These are phyloP conservation scores for Oxystoma pomonae DNA, from an alignment of 2,888 invertebrate species.

Conservation along the genomic window DNA sequence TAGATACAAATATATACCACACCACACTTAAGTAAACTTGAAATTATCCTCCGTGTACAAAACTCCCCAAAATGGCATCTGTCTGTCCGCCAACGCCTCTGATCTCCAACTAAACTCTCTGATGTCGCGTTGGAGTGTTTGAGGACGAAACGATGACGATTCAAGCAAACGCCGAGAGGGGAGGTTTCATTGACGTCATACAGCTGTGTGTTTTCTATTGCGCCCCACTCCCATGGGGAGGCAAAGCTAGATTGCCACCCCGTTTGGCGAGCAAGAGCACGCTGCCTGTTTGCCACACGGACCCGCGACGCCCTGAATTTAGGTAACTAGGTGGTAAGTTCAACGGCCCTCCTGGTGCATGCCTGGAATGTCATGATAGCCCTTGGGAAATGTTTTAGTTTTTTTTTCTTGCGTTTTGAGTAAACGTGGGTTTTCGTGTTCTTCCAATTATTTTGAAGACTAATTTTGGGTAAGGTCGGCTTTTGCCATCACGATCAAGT, in stretches of 20 bases:
- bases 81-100: conserved; percentile 8
- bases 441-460: too few species aligned
- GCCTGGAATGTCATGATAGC: background rate
- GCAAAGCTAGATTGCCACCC: background rate
- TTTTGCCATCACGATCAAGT: too few species aligned
- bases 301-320: conserved; percentile 30
- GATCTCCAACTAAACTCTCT: conserved; percentile 14
- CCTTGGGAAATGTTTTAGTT: conserved; percentile 15
- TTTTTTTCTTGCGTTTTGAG: too few species aligned
- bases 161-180: conserved; percentile 10
- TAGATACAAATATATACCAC: too few species aligned
- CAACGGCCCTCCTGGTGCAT: conserved; percentile 21
- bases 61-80: background rate
- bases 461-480: too few species aligned
- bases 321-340: conserved; percentile 37
- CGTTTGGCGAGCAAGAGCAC: background rate
- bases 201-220: conserved; percentile 9
- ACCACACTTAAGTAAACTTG: too few species aligned
- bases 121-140: background rate
- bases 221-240: conserved; percentile 18
- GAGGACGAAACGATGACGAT: conserved; percentile 19
- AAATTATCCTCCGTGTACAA: too few species aligned
- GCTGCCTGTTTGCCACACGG: conserved; percentile 1
- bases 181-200: conserved; percentile 37
- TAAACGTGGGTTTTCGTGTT: too few species aligned